Conservation (phyloP, 92 coral and sea anemone genomes). For the Palythoa grandiflora region DNA sequence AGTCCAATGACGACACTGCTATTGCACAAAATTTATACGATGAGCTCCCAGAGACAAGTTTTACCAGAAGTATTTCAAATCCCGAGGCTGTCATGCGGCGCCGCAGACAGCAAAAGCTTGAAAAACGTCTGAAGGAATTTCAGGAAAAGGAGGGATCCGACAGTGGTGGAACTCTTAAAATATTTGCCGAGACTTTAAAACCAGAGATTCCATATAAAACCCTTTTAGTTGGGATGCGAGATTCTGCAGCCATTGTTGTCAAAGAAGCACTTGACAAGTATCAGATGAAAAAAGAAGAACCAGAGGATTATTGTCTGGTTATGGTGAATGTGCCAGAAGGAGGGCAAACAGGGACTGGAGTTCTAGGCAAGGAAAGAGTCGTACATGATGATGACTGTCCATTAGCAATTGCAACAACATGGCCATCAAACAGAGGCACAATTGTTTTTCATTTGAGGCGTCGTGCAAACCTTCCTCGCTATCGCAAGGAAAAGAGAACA, state of each 20-base stretch:
- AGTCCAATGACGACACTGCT: conserved; percentile 73
- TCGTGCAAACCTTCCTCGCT: conserved; percentile 87
- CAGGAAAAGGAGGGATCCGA: conserved; percentile 77
- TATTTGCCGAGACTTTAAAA: conserved; percentile 94
- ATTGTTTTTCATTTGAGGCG: conserved; percentile 94
- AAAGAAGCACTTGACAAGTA: conserved; percentile 93
- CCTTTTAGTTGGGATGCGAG: conserved; percentile 88
- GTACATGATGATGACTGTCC: conserved; percentile 98
- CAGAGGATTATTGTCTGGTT: conserved; percentile 94
- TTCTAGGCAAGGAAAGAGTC: conserved; percentile 90
- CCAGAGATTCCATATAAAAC: conserved; percentile 98
- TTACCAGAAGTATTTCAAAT: conserved; percentile 93
- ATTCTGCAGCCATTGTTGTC: conserved; percentile 82
- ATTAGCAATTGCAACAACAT: conserved; percentile 90
- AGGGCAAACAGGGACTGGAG: conserved; percentile 75
- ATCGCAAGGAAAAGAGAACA: conserved; percentile 73
- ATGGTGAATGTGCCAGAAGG: conserved; percentile 96
- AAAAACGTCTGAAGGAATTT: conserved; percentile 82
- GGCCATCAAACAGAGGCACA: conserved; percentile 94
- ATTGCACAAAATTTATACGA: conserved; percentile 88
- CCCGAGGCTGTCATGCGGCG: conserved; percentile 98
- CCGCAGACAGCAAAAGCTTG: conserved; percentile 88
- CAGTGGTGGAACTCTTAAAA: conserved; percentile 94
- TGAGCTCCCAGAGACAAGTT: conserved; percentile 90
- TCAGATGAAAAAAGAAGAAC: conserved; percentile 90